Evolutionary conservation across 1,140 invertebrate genomes (phyloP).

Genomic region (Pachyrhynchus sulphureomaculatus): DNA sequence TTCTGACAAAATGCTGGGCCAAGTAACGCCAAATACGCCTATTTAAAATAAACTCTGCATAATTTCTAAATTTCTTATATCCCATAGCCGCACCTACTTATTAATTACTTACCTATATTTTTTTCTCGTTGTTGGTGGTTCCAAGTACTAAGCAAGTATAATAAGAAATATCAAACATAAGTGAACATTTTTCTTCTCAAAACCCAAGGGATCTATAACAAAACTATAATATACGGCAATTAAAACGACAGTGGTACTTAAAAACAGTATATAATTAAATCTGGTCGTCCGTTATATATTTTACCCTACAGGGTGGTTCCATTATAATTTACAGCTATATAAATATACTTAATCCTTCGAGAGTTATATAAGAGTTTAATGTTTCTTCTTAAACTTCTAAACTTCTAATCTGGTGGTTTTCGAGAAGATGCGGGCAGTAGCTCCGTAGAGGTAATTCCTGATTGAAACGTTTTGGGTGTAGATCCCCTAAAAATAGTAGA

Average conservation of each 20-base stretch:
- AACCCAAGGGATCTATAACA: conserved; percentile 13
- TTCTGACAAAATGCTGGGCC: no score
- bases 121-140: conserved; percentile 4
- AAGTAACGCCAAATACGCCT: no score
- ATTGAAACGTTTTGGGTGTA: no score
- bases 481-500: no score
- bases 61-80: neutral
- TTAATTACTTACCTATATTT: neutral
- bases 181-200: conserved; percentile 1
- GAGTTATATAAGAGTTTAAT: no score
- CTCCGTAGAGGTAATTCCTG: no score
- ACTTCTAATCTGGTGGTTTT: no score
- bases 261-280: conserved; percentile 20
- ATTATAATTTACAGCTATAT: no score
- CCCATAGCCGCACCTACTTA: neutral
- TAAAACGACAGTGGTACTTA: conserved; percentile 15
- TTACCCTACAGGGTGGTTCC: neutral
- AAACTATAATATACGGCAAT: conserved; percentile 12
- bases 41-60: no score
- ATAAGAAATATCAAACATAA: conserved; percentile 16
- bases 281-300: conserved; percentile 17
- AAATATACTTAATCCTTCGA: no score
- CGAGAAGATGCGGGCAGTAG: no score
- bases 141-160: conserved; percentile 15
- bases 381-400: no score